Evolutionary conservation across 1,140 invertebrate genomes (phyloP).

Genomic region (Andricus grossulariae): DNA sequence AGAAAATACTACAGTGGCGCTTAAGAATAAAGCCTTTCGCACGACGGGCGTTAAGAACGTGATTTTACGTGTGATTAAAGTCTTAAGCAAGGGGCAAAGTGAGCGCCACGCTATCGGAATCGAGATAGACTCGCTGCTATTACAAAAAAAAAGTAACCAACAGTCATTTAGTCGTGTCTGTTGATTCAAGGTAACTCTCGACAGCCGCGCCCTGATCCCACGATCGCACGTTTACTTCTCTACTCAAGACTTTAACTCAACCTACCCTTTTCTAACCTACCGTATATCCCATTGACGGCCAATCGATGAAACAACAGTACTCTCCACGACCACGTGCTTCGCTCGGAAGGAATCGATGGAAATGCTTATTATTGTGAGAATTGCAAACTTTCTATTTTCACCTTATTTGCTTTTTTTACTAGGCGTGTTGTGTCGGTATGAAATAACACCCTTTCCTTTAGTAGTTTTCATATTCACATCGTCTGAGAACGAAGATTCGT

Average conservation of each 20-base stretch:
- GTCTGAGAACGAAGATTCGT: too few relatives aligned
- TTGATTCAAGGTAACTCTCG: conserved; percentile 29
- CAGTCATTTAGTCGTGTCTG: conserved; percentile 26
- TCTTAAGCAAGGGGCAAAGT: neutral
- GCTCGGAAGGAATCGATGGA: neutral
- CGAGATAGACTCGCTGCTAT: conserved; percentile 20
- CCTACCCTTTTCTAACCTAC: conserved; percentile 18
- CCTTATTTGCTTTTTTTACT: too few relatives aligned
- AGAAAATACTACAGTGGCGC: neutral
- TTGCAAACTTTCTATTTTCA: conserved; percentile 12
- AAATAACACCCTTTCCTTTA: too few relatives aligned
- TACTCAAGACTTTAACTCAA: conserved; percentile 36
- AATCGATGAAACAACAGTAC: neutral
- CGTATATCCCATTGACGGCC: conserved; percentile 19
- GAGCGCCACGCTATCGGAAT: conserved; percentile 9
- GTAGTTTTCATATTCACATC: too few relatives aligned
- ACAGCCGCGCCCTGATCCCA: conserved; percentile 46
- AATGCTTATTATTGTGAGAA: conserved; percentile 21
- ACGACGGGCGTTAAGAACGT: conserved; percentile 11
- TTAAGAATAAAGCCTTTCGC: neutral
- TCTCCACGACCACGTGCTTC: conserved; percentile 1
- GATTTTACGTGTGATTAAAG: conserved; percentile 18
- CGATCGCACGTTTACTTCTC: conserved; percentile 43
- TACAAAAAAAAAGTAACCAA: conserved; percentile 15
- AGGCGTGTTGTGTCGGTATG: too few relatives aligned